These are phyloP conservation scores for Formica exsecta DNA, from an alignment of 1,140 invertebrate species.

Conservation along the genomic window DNA sequence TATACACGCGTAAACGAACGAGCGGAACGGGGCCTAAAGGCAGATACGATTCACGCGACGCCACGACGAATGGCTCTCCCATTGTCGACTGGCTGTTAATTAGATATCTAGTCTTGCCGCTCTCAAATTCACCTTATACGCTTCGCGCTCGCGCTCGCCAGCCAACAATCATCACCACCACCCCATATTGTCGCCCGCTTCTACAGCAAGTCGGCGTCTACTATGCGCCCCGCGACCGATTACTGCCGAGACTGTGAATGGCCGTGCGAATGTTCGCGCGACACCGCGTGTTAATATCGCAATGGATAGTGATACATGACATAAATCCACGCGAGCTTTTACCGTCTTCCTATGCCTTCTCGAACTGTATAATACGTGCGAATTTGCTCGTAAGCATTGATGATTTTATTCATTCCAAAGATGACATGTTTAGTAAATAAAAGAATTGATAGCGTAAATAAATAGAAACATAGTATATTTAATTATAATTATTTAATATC, in stretches of 20 bases:
- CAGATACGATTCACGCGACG: slow-evolving; percentile 83
- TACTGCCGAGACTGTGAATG: slow-evolving; percentile 72
- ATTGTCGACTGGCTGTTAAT: slow-evolving; percentile 85
- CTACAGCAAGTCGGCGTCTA: slow-evolving; percentile 66
- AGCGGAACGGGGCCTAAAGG: slow-evolving; percentile 48
- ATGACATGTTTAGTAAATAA: neutral
- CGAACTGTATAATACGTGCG: neutral
- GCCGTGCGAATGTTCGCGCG: slow-evolving; percentile 65
- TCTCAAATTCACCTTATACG: slow-evolving; percentile 81
- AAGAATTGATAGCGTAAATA: neutral
- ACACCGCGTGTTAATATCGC: slow-evolving; percentile 74
- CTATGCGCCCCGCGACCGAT: slow-evolving; percentile 64
- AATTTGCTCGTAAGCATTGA: neutral
- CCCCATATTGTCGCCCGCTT: slow-evolving; percentile 71
- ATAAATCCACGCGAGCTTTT: slow-evolving; percentile 74
- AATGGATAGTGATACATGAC: slow-evolving; percentile 75
- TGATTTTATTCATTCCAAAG: neutral
- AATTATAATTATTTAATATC: neutral
- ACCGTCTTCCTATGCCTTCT: slow-evolving; percentile 23
- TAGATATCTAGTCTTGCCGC: slow-evolving; percentile 84
- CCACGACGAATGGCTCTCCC: slow-evolving; percentile 83
- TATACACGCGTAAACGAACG: slow-evolving; percentile 50
- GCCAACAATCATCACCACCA: slow-evolving; percentile 48
- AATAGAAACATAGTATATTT: neutral
- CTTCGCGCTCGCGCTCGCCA: slow-evolving; percentile 41